Evolutionary conservation across 2,113 vertebrate genomes (phyloP), one percentile per base, ranked within the genome.

Genomic region (Cololabis saira): DNA sequence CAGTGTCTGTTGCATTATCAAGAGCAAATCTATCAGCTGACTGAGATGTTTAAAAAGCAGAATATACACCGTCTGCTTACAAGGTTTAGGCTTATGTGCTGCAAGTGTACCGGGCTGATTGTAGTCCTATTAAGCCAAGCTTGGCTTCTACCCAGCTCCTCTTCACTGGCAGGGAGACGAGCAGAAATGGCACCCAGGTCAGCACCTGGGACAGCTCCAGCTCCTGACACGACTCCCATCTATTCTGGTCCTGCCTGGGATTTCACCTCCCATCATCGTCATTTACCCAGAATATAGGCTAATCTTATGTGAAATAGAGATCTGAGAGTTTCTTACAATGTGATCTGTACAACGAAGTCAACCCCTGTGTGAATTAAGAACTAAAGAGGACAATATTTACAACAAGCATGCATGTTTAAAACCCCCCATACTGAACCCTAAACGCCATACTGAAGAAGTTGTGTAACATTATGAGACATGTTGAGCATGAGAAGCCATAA

Each of bases 151-250:
- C 12, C 12, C 41, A 12, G 24, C 33, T 37, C 6, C 43, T 47
- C 48, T 58, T 10, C 17, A 66, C 61, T 40, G 75, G 63, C 54
- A 43, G 41, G 15, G 52, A 67, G 43, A 21, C 37, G 15, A 50
- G 54, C 12, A 56, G 44, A 67, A 75, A 62, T 40, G 47, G 58
- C 37, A 78, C 68, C 65, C 78, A 70, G 84, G 86, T 92, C 93
- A 95, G 94, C 90, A 95, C 95, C 93, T 84, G 80, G 94, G 94
- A 95, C 89, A 95, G 93, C 91, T 91, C 92, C 89, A 1, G 64
- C 73, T 76, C 66, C 42, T 54, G 18, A 17, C 54, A 37, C 17
- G 17, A 45, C 61, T 66, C 61, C 42, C 22, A 51, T 74, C 89
- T 81, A 37, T 75, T 78, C 77, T 68, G 61, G 27, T 71, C 68